Percentiles rank a stretch among this genome's conserved stretches.
phyloP scores from a whole-genome alignment of 1,140 invertebrate genomes.

The Ladona fulva region DNA sequence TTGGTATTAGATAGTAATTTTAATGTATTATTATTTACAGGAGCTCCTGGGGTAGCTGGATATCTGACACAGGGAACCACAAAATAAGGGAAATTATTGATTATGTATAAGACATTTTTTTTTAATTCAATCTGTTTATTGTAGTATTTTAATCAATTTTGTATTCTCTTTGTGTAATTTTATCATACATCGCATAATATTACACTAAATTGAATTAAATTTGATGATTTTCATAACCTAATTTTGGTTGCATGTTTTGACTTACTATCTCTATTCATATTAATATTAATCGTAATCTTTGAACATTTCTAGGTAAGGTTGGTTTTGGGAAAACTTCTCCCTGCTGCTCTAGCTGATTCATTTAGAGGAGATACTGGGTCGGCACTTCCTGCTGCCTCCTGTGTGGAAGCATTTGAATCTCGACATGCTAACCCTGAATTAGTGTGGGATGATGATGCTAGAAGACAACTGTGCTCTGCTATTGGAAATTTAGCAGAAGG shows the following conservation, averaged over 20 bases:
- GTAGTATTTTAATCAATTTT: too few species aligned
- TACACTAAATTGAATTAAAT: too few species aligned
- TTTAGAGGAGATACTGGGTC: slow-evolving; percentile 54
- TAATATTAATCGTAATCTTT: too few species aligned
- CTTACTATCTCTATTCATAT: too few species aligned
- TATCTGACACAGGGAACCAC: not conserved
- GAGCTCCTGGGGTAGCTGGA: not conserved
- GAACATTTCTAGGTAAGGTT: slow-evolving; percentile 45
- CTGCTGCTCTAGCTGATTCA: slow-evolving; percentile 82
- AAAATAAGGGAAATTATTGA: too few species aligned
- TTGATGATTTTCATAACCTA: too few species aligned
- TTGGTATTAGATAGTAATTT: too few species aligned
- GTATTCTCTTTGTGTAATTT: too few species aligned
- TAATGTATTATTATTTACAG: not conserved
- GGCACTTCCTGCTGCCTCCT: slow-evolving; percentile 54
- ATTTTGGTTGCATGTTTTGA: too few species aligned
- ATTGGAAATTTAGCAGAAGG: slow-evolving; percentile 59
- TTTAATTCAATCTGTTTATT: too few species aligned
- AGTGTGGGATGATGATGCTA: slow-evolving; percentile 89
- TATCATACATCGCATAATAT: too few species aligned
- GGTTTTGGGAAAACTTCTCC: slow-evolving; percentile 61
- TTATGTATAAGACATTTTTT: too few species aligned
- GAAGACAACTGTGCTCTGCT: slow-evolving; percentile 48
- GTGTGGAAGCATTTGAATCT: slow-evolving; percentile 88
- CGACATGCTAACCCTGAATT: slow-evolving; percentile 97